Conservation (phyloP, 2,113 vertebrate species). For the Brevimyrus niger region DNA sequence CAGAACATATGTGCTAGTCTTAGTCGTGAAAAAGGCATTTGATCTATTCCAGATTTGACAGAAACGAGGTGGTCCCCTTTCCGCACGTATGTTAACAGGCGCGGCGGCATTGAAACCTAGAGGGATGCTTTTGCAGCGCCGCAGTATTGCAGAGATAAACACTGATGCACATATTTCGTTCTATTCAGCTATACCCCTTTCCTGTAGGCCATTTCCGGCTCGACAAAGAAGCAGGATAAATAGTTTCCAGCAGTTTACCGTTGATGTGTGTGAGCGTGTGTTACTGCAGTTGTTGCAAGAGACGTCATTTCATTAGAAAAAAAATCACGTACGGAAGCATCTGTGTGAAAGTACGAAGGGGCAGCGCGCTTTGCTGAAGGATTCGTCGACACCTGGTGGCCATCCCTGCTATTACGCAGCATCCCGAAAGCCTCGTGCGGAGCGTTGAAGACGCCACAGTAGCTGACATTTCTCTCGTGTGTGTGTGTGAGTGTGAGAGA, state of each 20-base stretch:
- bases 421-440: background rate
- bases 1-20: conserved; percentile 55
- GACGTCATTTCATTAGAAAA: conserved; percentile 43
- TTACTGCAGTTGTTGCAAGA: conserved; percentile 27
- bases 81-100: conserved; percentile 40
- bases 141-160: conserved; percentile 33
- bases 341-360: conserved; percentile 1
- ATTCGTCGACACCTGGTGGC: conserved; percentile 22
- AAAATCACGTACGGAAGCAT: conserved; percentile 36
- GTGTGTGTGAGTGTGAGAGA: too few species aligned
- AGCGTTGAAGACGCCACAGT: background rate
- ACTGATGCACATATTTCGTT: background rate
- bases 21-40: conserved; percentile 60
- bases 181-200: background rate
- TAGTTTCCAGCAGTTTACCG: conserved; percentile 28
- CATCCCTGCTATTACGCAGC: background rate
- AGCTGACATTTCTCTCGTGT: background rate
- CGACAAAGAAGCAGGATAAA: background rate
- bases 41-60: conserved; percentile 46
- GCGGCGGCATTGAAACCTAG: conserved; percentile 38
- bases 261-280: conserved; percentile 15
- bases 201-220: background rate
- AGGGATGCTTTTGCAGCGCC: conserved; percentile 47
- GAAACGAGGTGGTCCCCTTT: conserved; percentile 35
- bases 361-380: background rate